A percentile compares a stretch with the other conserved stretches of the same genome.
Conservation (phyloP, 2,797 vertebrate genomes). For the Myotis planiceps region DNA sequence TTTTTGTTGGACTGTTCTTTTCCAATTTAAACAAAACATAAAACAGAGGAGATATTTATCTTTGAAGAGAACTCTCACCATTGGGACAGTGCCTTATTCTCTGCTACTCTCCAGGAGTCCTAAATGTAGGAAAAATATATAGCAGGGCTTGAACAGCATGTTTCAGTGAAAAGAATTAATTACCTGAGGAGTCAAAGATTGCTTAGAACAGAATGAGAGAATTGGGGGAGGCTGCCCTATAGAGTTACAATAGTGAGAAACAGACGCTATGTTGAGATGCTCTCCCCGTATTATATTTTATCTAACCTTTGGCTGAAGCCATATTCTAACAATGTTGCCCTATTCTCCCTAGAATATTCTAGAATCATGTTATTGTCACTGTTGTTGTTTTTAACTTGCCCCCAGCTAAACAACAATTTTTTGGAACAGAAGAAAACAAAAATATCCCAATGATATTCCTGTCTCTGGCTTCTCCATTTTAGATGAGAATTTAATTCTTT, state of each 20-base stretch:
- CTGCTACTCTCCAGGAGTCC: constrained; percentile 59
- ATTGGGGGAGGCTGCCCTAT: not conserved
- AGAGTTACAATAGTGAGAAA: constrained; percentile 45
- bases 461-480: constrained; percentile 19
- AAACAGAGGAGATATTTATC: constrained; percentile 61
- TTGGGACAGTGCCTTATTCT: constrained; percentile 43
- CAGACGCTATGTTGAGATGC: not conserved
- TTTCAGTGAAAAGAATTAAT: constrained; percentile 74
- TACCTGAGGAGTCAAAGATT: constrained; percentile 64
- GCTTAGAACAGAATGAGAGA: constrained; percentile 47
- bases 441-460: not conserved
- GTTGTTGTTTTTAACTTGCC: not conserved
- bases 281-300: not conserved
- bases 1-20: constrained; percentile 6
- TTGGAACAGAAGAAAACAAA: constrained; percentile 6
- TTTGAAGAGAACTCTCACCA: constrained; percentile 61
- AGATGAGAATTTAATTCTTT: constrained; percentile 36
- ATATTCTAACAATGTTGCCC: not conserved
- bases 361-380: not conserved
- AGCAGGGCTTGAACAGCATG: constrained; percentile 29
- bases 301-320: constrained; percentile 17
- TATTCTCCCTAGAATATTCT: constrained; percentile 15
- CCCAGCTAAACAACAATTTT: not conserved
- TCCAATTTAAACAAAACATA: constrained; percentile 62
- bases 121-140: constrained; percentile 55